phyloP scores from a whole-genome alignment of 2,888 invertebrate genomes.

The Melangyna quadrimaculata region DNA sequence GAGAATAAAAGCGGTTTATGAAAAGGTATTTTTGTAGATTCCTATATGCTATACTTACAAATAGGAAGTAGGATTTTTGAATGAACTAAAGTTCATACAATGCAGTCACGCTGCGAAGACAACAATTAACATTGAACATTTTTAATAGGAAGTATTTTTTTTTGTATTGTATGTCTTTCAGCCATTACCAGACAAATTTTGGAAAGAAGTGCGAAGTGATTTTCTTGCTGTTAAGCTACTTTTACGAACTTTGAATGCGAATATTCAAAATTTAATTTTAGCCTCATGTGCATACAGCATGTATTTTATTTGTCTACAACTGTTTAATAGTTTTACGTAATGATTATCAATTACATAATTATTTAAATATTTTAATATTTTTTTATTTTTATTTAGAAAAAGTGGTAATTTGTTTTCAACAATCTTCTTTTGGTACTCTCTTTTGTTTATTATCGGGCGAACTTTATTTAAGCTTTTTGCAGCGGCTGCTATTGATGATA shows the following conservation, averaged over 20 bases:
- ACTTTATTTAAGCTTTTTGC: slow-evolving; percentile 82
- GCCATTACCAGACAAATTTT: slow-evolving; percentile 80
- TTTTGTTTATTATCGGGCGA: slow-evolving; percentile 82
- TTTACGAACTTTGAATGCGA: slow-evolving; percentile 84
- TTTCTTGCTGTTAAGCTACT: slow-evolving; percentile 85
- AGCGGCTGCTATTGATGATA: slow-evolving; percentile 82
- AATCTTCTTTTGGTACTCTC: slow-evolving; percentile 83
- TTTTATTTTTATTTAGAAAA: slow-evolving; percentile 64
- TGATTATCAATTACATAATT: slow-evolving; percentile 16
- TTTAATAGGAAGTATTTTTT: too few species aligned
- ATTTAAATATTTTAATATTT: background rate
- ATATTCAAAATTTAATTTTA: slow-evolving; percentile 85
- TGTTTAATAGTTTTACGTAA: slow-evolving; percentile 83
- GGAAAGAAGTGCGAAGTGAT: slow-evolving; percentile 86
- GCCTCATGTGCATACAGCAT: slow-evolving; percentile 87
- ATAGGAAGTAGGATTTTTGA: too few species aligned
- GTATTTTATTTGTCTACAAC: slow-evolving; percentile 88
- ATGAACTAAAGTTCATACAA: too few species aligned
- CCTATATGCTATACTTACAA: too few species aligned
- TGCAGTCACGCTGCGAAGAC: too few species aligned
- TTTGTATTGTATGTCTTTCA: slow-evolving; percentile 14
- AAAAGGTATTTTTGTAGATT: slow-evolving; percentile 79
- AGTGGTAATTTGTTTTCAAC: slow-evolving; percentile 80
- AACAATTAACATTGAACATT: too few species aligned
- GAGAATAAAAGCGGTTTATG: slow-evolving; percentile 81